Conservation (phyloP, 2,888 invertebrate genomes). For the Euzophera pinguis region DNA sequence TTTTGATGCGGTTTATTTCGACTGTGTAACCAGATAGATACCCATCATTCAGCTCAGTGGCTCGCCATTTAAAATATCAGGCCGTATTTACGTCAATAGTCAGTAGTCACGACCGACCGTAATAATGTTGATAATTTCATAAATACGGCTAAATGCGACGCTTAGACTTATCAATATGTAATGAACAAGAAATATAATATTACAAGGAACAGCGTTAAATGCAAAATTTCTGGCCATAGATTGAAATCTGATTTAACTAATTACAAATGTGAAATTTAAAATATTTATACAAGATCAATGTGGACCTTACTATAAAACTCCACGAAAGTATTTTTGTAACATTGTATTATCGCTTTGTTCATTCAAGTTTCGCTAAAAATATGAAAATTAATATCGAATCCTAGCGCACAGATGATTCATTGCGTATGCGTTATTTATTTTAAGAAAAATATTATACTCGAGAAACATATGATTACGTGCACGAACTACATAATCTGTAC, state of each 20-base stretch:
- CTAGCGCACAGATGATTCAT: no score
- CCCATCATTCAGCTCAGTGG: background rate
- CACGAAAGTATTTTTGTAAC: slow-evolving; percentile 16
- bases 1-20: no score
- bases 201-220: slow-evolving; percentile 60
- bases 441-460: no score
- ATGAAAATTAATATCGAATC: no score
- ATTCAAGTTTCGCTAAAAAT: background rate
- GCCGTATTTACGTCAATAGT: slow-evolving; percentile 4
- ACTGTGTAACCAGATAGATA: background rate
- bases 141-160: slow-evolving; percentile 44
- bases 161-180: slow-evolving; percentile 45
- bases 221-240: slow-evolving; percentile 45
- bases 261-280: background rate
- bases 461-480: no score
- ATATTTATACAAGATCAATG: slow-evolving; percentile 16
- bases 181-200: slow-evolving; percentile 38
- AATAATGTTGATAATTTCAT: slow-evolving; percentile 12
- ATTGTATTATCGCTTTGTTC: background rate
- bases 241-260: slow-evolving; percentile 16
- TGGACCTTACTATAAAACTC: slow-evolving; percentile 23
- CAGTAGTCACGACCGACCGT: background rate
- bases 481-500: no score
- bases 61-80: background rate
- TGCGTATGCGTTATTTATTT: no score